A percentile compares a stretch with the other conserved stretches of the same genome.
Conservation (phyloP, 2,888 invertebrate species). For the Lepidocyrtinus sp. region DNA sequence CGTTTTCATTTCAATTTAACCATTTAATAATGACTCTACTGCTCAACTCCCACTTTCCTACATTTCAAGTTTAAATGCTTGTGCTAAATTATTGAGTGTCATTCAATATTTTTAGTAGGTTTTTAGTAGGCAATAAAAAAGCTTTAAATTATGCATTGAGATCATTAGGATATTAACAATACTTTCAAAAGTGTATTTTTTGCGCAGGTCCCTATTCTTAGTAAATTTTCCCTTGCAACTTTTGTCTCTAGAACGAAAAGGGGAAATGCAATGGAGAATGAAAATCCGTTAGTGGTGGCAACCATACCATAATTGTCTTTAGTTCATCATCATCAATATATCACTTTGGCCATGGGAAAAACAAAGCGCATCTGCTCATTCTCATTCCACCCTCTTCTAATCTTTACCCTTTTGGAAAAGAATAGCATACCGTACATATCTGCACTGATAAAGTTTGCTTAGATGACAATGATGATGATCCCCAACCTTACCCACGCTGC, state of each 20-base stretch:
- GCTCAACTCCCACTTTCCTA: neutral
- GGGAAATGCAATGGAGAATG: conserved; percentile 46
- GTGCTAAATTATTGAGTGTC: neutral
- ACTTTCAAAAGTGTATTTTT: too few species aligned
- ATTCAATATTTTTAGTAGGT: too few species aligned
- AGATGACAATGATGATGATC: conserved; percentile 17
- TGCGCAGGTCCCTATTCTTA: too few species aligned
- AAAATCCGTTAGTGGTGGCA: conserved; percentile 46
- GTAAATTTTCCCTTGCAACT: neutral
- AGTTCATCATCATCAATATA: conserved; percentile 40
- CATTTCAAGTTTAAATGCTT: neutral
- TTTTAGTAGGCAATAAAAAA: too few species aligned
- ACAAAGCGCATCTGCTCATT: conserved; percentile 53
- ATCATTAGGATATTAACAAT: too few species aligned
- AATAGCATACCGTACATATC: neutral
- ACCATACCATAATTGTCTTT: conserved; percentile 22
- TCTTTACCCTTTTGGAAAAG: conserved; percentile 17
- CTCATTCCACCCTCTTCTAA: neutral
- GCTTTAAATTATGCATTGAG: too few species aligned
- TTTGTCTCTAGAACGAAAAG: neutral
- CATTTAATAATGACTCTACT: too few species aligned
- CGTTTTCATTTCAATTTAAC: too few species aligned
- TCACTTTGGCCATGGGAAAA: conserved; percentile 56
- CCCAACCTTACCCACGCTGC: conserved; percentile 37
- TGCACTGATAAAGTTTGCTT: too few species aligned